phyloP scores from a whole-genome alignment of 2,113 vertebrate genomes.

The Cathartes aura region DNA sequence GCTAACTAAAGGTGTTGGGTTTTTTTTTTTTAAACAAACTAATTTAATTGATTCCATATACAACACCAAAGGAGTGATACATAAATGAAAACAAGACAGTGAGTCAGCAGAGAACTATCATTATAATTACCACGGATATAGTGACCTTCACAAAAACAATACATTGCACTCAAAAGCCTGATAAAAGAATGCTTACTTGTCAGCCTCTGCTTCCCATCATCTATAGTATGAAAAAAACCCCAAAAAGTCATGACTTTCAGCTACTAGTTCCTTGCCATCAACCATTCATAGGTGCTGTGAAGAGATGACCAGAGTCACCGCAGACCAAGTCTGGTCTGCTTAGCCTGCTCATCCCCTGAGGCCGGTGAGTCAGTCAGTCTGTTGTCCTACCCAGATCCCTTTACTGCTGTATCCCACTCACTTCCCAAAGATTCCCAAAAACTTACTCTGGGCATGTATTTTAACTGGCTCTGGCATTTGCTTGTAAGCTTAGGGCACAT shows the following conservation, averaged over 20 bases:
- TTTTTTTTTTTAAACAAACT: background rate
- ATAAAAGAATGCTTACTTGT: background rate
- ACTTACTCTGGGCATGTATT: background rate
- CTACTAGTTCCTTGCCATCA: background rate
- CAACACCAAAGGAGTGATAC: background rate
- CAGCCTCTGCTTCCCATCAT: background rate
- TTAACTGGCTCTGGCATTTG: background rate
- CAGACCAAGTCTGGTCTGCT: background rate
- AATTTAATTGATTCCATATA: background rate
- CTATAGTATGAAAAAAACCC: background rate
- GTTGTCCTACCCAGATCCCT: background rate
- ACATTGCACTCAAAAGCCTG: background rate
- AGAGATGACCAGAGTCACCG: background rate
- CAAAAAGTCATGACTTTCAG: background rate
- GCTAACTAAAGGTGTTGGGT: background rate
- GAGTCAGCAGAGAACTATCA: background rate
- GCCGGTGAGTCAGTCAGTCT: accelerated
- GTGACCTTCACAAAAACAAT: background rate
- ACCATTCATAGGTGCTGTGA: background rate
- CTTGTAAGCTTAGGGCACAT: background rate
- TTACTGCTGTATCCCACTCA: background rate
- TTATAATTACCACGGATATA: background rate
- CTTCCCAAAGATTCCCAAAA: background rate
- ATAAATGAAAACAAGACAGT: background rate
- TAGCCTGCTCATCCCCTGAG: background rate